Base-by-base conservation (phyloP, 2,888 invertebrate genomes). In the Dyspetes luteomarginatus region DNA sequence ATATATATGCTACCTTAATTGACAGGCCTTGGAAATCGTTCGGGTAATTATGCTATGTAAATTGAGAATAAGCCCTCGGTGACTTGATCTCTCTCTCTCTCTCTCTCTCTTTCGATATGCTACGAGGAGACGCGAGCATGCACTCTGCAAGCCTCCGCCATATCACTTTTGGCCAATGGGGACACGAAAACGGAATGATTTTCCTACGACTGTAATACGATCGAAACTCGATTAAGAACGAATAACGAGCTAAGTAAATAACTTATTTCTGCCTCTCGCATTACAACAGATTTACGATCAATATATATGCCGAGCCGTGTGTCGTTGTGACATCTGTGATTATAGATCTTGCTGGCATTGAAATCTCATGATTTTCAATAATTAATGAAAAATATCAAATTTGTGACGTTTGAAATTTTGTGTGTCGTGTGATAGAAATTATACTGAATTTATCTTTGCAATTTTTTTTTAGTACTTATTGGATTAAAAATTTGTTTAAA, bases 11-110 rank as follows among this genome's bases (percentile, higher is more conserved):
- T 36, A 67, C 36, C 48, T 78, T 84, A 82, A 85, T 85, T 85
- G 85, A 85, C 85, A 84, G 81, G 64, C 67, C 80, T 72, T 71
- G 74, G 81, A 83, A 82, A 84, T 84, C 80, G 78, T 79, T 81
- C 78, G 68, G 81, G 76, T 74, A 81, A 84, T 85, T 84, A 78
- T 69, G 73, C 77, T 77, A 81, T 79, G 78, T 83, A 79, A 83
- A 83, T 83, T 75, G 52, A 58, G 79, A 79, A 83, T 82, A 80
- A 80, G 81, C 58, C 52, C 79, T 65, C 45, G 60, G 50, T 58
- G 69, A 56, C 36, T 74, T 65, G 2, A 48, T 56, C 41, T 24
- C 62, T 22, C 43, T 62, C 7, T 58, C 30, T 41, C 43, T 43
- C 22, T 69, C 69, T 69, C 45, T 30, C 62, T 7, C 43, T 24